Base-by-base conservation (phyloP, 2,113 vertebrate genomes). In the Kryptolebias marmoratus region DNA sequence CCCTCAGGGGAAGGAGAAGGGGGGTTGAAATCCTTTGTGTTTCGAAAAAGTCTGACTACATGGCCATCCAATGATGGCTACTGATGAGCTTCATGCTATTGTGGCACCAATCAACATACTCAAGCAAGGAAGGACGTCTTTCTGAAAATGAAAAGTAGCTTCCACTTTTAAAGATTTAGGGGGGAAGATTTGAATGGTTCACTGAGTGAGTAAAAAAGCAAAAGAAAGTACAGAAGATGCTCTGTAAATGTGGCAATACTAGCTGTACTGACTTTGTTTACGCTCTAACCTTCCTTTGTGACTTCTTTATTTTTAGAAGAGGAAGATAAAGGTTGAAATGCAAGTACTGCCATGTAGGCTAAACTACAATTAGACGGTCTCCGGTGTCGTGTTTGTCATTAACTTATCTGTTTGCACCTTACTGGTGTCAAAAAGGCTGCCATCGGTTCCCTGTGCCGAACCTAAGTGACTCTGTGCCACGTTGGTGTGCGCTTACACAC, bases 1-100 rank as follows among this genome's bases (percentile, higher is more conserved):
- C 88, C 81, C 92, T 83, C 89, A 2, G 50, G 93, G 92, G 91
- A 88, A 77, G 58, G 88, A 90, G 90, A 80, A 76, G 77, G 72
- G 44, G 58, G 66, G 55, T 30, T n/a, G 22, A 69, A 77, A 53
- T 83, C 86, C 89, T 90, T 90, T 91, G 85, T 94, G 90, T 93
- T 90, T 92, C 90, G 74, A 81, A 81, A 78, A 69, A 67, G 79
- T 85, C 81, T 84, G 86, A 87, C 90, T 80, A 65, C 22, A 58
- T 15, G 62, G 85, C 90, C 91, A 73, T 84, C 87, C 79, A 91
- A 93, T 94, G 89, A 91, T 67, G 60, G 85, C 64, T 81, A 59
- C 61, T 61, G 67, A 56, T 64, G 70, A 61, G 69, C 75, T 72
- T 59, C 59, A 16, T 53, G 77, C 90, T 85, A 90, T 93, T 93